A percentile compares a stretch with the other conserved stretches of the same genome.
These are phyloP conservation scores for Chionis minor DNA, from an alignment of 2,113 vertebrate species.

Conservation along the genomic window DNA sequence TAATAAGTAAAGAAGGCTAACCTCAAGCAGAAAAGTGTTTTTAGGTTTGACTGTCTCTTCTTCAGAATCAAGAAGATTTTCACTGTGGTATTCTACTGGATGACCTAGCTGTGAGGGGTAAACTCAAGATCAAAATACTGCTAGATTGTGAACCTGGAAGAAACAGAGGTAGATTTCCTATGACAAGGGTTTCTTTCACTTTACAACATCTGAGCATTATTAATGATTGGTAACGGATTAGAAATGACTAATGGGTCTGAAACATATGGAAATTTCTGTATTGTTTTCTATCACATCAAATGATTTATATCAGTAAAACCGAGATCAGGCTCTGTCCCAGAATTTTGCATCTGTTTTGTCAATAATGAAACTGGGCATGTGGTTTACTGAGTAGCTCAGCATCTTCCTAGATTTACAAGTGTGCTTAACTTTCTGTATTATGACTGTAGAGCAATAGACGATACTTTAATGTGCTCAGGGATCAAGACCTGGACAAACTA, in stretches of 20 bases:
- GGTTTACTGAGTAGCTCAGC: neutral
- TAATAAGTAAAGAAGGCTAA: neutral
- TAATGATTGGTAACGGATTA: neutral
- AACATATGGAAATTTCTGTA: neutral
- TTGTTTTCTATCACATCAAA: neutral
- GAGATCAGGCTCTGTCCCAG: neutral
- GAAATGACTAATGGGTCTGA: neutral
- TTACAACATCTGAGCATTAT: neutral
- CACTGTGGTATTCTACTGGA: neutral
- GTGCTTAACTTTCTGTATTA: neutral
- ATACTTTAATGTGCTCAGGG: neutral
- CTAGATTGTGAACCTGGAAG: neutral
- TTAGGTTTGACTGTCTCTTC: neutral
- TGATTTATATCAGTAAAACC: neutral
- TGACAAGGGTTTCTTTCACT: neutral
- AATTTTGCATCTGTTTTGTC: neutral
- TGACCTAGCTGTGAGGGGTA: neutral
- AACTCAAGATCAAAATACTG: neutral
- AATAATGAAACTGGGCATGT: neutral
- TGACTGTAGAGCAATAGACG: neutral
- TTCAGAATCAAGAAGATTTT: neutral
- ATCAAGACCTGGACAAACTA: neutral
- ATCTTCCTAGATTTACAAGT: neutral
- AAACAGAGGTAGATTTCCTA: neutral
- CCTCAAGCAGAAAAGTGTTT: neutral